Evolutionary conservation across 2,797 vertebrate species (phyloP).

Genomic region (Sebastes flavidus): DNA sequence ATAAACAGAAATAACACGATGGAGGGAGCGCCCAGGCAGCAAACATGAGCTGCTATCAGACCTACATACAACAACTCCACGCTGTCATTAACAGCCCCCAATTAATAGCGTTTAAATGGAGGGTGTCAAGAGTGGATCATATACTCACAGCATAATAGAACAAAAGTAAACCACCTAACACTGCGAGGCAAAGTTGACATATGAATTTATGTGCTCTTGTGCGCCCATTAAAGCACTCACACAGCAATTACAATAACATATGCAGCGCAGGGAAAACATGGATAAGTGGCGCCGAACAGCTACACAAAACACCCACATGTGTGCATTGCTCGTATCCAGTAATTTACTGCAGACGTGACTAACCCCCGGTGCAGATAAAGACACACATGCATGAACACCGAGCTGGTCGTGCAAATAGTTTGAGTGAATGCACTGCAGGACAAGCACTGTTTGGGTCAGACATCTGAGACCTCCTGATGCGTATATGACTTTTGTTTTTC

Average conservation of each 20-base stretch:
- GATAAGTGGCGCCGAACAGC: slow-evolving; percentile 39
- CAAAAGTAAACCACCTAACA: slow-evolving; percentile 20
- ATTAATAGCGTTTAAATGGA: slow-evolving; percentile 54
- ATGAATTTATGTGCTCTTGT: slow-evolving; percentile 26
- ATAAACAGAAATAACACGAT: slow-evolving; percentile 41
- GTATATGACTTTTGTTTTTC: not conserved
- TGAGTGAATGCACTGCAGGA: slow-evolving; percentile 5
- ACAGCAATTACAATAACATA: slow-evolving; percentile 53
- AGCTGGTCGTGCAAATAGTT: slow-evolving; percentile 4
- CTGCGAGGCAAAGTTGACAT: slow-evolving; percentile 25
- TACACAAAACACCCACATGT: slow-evolving; percentile 54
- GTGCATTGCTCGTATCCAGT: slow-evolving; percentile 33
- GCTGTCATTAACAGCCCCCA: slow-evolving; percentile 17
- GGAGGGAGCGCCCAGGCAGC: slow-evolving; percentile 8
- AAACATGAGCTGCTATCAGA: slow-evolving; percentile 36
- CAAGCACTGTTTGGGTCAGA: slow-evolving; percentile 19
- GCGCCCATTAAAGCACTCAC: slow-evolving; percentile 41
- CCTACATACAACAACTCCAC: slow-evolving; percentile 19
- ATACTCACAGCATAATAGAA: slow-evolving; percentile 22
- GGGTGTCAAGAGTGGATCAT: slow-evolving; percentile 55
- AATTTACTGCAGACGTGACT: slow-evolving; percentile 30
- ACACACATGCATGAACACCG: slow-evolving; percentile 5
- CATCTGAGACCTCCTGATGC: slow-evolving; percentile 25
- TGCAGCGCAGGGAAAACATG: slow-evolving; percentile 10
- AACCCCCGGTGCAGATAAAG: not conserved